Base-by-base conservation (phyloP, 2,113 vertebrate species). In the Perca fluviatilis region DNA sequence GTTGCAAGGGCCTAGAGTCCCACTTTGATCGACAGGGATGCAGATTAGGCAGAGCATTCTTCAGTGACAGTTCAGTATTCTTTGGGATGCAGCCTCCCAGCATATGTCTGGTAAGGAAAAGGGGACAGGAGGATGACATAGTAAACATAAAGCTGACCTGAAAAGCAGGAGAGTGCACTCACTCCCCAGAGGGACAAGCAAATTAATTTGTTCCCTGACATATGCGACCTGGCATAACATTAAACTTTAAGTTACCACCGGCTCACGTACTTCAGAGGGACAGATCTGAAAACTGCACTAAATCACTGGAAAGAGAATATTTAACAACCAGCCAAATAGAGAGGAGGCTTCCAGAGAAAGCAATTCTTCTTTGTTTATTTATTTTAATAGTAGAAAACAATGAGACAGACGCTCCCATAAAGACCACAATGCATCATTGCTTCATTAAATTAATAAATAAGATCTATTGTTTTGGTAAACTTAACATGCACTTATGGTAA, bases 21-120 rank as follows among this genome's bases (percentile, higher is more conserved):
- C 6, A 15, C 25, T 76, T 54, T 89, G 87, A 91, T 74, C 9
- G 82, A 89, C 93, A 86, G 65, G 53, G 61, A 82, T 73, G 76
- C 74, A 89, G 51, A 93, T 92, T 83, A 89, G 77, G 54, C 50
- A 53, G 75, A 71, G 57, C 69, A 53, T 77, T 77, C 58, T 66
- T 76, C 79, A 60, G 66, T 66, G 74, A 88, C 75, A 68, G 72
- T 69, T 79, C 76, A 80, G 43, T 53, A 83, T 66, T 71, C 74
- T 83, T 56, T 54, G 62, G 30, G 40, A 85, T 23, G 75, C 65
- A 77, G 76, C 83, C 72, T 80, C 67, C 21, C 12, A 84, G 65
- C 84, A 68, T 14, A 80, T 49, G 68, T 82, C 58, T 73, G 58
- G 43, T 23, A 61, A 72, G 53, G 54, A 64, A 82, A 76, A 78